Base-by-base conservation (phyloP, 2,888 invertebrate genomes). In the Drosophila helvetica region DNA sequence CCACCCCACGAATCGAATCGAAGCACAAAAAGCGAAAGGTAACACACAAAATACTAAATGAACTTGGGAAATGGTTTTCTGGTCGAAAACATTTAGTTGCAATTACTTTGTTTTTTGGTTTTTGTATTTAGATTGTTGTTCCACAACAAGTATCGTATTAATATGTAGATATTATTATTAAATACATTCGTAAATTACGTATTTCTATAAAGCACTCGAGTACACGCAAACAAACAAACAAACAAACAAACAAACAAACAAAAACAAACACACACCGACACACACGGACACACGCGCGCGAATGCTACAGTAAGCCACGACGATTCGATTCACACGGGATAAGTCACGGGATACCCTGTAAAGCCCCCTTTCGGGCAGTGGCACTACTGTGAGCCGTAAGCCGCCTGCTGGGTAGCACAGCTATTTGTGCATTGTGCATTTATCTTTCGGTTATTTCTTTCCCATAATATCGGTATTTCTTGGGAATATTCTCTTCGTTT, bases 131-230 rank as follows among this genome's bases (percentile, higher is more conserved):
- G 48, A 38, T 54, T 42, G 68, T 56, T 68, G 52, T 60, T 43
- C 46, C 61, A 61, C 69, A 68, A 56, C 47, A 57, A 62, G 33
- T 47, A 51, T 48, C 5, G 30, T 67, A 47, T 38, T 43, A 48
- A 25, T 27, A 56, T 47, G 1, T 33, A 1, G 27, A 38, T 52
- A 27, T 45, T 42, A 15, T 38, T 53, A 17, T 19, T 42, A 59
- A 38, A 42, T 51, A 63, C 59, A 60, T 25, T 51, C 19, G 53
- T 38, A 57, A 53, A 60, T 71, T 73, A 73, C 73, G 66, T 73
- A 73, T 72, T 70, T 57, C 67, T 64, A 62, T 74, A 74, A 74
- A 69, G 59, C 76, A 76, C 74, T 74, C 55, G 51, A 52, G 62
- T 50, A 70, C 55, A 72, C 43, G 62, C 46, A 57, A 38, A 38